Percentiles rank a stretch among this genome's conserved stretches.
These are phyloP conservation scores for Neodiprion fabricii DNA, from an alignment of 1,140 invertebrate species.

Conservation along the genomic window DNA sequence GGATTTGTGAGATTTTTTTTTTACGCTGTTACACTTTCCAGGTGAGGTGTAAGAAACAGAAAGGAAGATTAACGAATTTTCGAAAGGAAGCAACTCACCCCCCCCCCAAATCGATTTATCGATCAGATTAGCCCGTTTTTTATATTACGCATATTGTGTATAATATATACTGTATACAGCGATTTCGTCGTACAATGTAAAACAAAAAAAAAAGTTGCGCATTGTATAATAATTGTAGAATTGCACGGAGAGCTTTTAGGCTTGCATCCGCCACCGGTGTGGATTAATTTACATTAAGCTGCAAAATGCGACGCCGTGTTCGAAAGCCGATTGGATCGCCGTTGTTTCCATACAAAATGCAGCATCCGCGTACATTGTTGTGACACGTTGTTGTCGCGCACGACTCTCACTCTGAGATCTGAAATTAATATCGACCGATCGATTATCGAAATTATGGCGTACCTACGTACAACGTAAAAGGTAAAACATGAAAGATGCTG, in stretches of 20 bases:
- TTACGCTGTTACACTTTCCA: background rate
- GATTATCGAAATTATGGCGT: background rate
- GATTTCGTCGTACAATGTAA: too few relatives aligned
- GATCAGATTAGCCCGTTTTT: too few relatives aligned
- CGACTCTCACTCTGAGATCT: slow-evolving; percentile 59
- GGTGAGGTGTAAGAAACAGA: background rate
- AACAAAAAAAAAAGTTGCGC: too few relatives aligned
- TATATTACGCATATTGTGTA: too few relatives aligned
- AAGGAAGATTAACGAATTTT: background rate
- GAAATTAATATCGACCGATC: slow-evolving; percentile 26
- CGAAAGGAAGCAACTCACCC: background rate
- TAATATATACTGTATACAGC: too few relatives aligned
- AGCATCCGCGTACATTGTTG: slow-evolving; percentile 54
- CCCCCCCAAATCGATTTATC: too few relatives aligned
- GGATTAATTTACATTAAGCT: slow-evolving; percentile 52
- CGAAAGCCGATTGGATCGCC: slow-evolving; percentile 55
- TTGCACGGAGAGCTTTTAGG: too few relatives aligned
- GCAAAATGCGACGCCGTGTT: slow-evolving; percentile 54
- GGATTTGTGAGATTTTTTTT: background rate
- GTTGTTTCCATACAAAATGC: slow-evolving; percentile 60
- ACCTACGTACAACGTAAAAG: too few relatives aligned
- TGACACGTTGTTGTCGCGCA: slow-evolving; percentile 50
- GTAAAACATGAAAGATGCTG: too few relatives aligned
- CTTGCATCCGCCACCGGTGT: too few relatives aligned
- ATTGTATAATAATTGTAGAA: too few relatives aligned